Evolutionary conservation across 2,113 vertebrate species (phyloP).

Genomic region (Misgurnus mizolepis): DNA sequence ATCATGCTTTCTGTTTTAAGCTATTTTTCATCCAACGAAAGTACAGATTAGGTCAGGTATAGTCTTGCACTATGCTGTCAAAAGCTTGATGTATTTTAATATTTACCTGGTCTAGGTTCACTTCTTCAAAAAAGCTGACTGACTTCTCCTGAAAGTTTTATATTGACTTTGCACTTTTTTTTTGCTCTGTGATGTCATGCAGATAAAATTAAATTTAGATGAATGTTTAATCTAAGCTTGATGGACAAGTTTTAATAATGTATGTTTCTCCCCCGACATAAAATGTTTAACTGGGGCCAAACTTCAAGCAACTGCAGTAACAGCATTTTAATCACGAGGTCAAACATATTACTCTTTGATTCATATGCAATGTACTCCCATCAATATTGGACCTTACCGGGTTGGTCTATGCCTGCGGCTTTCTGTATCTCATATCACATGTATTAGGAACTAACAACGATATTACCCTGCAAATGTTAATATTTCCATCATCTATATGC

Average conservation of each 20-base stretch:
- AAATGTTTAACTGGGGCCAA: constrained; percentile 1
- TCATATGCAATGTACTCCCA: not conserved
- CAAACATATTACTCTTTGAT: constrained; percentile 17
- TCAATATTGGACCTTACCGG: not conserved
- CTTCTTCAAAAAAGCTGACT: too few relatives aligned
- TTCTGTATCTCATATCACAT: not conserved
- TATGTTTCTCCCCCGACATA: not conserved
- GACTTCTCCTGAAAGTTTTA: too few relatives aligned
- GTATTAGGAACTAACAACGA: not conserved
- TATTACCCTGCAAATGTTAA: not conserved
- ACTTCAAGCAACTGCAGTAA: not conserved
- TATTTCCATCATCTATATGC: not conserved
- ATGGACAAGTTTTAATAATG: not conserved
- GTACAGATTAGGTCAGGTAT: too few relatives aligned
- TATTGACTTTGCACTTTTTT: too few relatives aligned
- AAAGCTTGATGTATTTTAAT: too few relatives aligned
- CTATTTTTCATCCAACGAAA: too few relatives aligned
- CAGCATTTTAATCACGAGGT: constrained; percentile 21
- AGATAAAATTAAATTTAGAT: not conserved
- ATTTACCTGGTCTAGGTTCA: too few relatives aligned
- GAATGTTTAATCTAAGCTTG: not conserved
- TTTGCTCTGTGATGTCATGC: not conserved
- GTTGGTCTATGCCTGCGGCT: constrained; percentile 2
- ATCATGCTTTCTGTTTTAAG: too few relatives aligned
- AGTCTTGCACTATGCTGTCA: too few relatives aligned